Conservation (phyloP, 2,797 vertebrate species). For the Tinamus major region DNA sequence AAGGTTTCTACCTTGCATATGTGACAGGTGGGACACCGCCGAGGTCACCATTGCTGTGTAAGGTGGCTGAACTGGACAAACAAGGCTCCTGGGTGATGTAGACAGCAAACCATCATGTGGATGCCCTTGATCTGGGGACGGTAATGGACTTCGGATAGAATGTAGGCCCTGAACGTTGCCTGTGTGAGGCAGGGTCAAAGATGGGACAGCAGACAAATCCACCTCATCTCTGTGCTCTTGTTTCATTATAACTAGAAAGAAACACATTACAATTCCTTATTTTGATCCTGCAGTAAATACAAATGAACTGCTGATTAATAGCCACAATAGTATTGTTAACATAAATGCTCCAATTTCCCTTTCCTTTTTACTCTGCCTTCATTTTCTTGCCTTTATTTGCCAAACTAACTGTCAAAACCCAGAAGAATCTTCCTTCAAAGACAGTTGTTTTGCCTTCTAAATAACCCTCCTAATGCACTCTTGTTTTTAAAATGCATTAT, state of each 20-base stretch:
- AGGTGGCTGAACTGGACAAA: constrained; percentile 80
- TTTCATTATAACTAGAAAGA: constrained; percentile 90
- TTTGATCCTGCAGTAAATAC: not conserved
- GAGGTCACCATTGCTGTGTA: constrained; percentile 79
- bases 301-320: not conserved
- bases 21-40: constrained; percentile 88
- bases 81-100: constrained; percentile 87
- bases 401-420: not conserved
- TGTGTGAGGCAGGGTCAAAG: constrained; percentile 83
- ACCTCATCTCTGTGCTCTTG: constrained; percentile 94
- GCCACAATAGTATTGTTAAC: not conserved
- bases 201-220: constrained; percentile 85
- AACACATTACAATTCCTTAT: constrained; percentile 14
- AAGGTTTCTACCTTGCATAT: constrained; percentile 88
- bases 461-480: not conserved
- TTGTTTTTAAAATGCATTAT: not conserved
- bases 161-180: constrained; percentile 76
- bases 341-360: not conserved
- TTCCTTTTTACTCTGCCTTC: not conserved
- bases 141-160: constrained; percentile 85
- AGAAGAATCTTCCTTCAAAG: not conserved
- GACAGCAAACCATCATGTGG: constrained; percentile 88
- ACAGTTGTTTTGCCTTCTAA: not conserved
- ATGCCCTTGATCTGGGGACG: constrained; percentile 90
- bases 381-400: not conserved